Evolutionary conservation across 64 coral and sea anemone genomes (phyloP), one percentile per base, ranked within the genome.

Genomic region (Stylophora pistillata): DNA sequence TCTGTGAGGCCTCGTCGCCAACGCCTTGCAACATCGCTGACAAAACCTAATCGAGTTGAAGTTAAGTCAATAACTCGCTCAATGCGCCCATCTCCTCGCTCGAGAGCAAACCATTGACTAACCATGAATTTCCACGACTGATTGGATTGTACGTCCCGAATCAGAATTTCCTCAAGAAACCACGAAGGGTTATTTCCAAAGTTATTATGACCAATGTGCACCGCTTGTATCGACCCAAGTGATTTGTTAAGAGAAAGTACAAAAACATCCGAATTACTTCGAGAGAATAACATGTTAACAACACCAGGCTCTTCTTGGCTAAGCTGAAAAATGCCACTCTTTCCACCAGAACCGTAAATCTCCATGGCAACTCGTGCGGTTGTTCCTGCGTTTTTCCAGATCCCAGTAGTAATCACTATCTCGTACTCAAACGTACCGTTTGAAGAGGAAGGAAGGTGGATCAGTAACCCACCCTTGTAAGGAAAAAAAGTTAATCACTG

Each of bases 341-440:
- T 91, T 28, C 37, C 65, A n/a, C n/a, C n/a, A n/a, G n/a, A n/a
- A n/a, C n/a, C n/a, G n/a, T n/a, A n/a, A n/a, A n/a, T n/a, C n/a
- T 64, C 79, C 28, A 91, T 17, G 25, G 89, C 74, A 63, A 91
- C 71, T 17, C 65, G 52, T 21, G 89, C 71, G 4, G 89, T 91
- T 69, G 88, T 89, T 0, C 88, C 88, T 17, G 88, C 79, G 15
- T 81, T 66, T 34, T 77, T 76, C 88, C 88, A 91, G 9, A 91
- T 79, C 58, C 87, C 87, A 29, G 87, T 89, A 13, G 75, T 80
- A 23, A 89, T 68, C 2, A 61, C 47, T 5, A 80, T 41, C 14
- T 89, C 74, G 56, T 89, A 89, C 80, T 69, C 32, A 31, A 55
- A 59, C 5, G 27, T 71, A 41, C 21, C 64, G 21, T 33, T 52